phyloP scores from a whole-genome alignment of 1,140 invertebrate genomes.

The Hycleus phaleratus region DNA sequence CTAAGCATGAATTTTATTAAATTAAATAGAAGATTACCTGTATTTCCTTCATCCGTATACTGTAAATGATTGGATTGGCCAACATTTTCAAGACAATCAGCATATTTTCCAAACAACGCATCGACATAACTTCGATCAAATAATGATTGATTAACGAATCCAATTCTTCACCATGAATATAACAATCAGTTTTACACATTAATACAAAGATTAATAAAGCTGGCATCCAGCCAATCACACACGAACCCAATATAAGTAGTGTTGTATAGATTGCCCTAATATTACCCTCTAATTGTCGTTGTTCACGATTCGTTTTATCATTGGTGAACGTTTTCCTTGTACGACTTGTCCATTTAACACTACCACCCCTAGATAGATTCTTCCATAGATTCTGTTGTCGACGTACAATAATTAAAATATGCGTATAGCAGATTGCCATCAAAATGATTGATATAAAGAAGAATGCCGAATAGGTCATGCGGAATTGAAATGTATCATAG shows the following conservation, averaged over 20 bases:
- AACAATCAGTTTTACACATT: conserved; percentile 47
- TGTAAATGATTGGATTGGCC: conserved; percentile 63
- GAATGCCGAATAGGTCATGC: conserved; percentile 42
- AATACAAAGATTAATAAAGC: conserved; percentile 48
- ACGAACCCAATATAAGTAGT: conserved; percentile 59
- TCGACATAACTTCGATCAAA: conserved; percentile 26
- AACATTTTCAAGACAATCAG: conserved; percentile 57
- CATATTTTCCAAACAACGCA: conserved; percentile 39
- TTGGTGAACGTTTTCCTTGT: conserved; percentile 8
- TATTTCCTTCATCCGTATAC: conserved; percentile 58
- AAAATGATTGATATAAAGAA: conserved; percentile 46
- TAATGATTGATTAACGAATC: conserved; percentile 20
- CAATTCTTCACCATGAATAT: conserved; percentile 24
- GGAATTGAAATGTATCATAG: conserved; percentile 37
- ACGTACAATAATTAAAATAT: conserved; percentile 51
- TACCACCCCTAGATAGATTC: conserved; percentile 38
- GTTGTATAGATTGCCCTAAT: conserved; percentile 61
- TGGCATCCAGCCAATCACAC: conserved; percentile 58
- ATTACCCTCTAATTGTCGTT: conserved; percentile 43
- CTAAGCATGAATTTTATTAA: too few relatives aligned
- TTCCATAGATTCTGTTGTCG: conserved; percentile 46
- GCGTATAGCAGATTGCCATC: conserved; percentile 52
- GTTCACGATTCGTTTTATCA: conserved; percentile 25
- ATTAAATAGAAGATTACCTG: conserved; percentile 39
- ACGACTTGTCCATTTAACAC: conserved; percentile 25